Percentiles rank a stretch among this genome's conserved stretches.
phyloP scores from a whole-genome alignment of 2,797 vertebrate species.

The Macroramphosus scolopax region DNA sequence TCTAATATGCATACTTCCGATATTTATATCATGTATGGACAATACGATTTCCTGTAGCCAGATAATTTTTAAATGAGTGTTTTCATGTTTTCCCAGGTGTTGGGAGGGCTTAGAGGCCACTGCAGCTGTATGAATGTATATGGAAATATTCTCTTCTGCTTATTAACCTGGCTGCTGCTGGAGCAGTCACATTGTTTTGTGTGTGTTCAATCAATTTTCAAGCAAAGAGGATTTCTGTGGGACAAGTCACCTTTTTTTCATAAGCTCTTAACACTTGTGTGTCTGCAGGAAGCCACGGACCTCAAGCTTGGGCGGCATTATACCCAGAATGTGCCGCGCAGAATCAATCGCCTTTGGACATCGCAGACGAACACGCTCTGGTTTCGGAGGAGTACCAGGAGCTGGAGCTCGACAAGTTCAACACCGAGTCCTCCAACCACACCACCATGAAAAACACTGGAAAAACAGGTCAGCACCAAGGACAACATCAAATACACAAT shows the following conservation, averaged over 20 bases:
- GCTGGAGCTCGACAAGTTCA: constrained; percentile 89
- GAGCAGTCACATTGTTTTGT: constrained; percentile 15
- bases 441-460: constrained; percentile 99
- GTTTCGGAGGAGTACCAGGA: constrained; percentile 89
- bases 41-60: constrained; percentile 34
- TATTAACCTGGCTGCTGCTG: constrained; percentile 15
- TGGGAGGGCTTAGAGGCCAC: too few species aligned
- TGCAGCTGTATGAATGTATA: too few species aligned
- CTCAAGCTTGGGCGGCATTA: constrained; percentile 86
- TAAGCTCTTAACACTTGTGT: constrained; percentile 35
- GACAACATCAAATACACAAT: too few species aligned
- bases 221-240: constrained; percentile 17
- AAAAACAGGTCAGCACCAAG: constrained; percentile 86
- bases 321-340: constrained; percentile 87
- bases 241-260: constrained; percentile 11
- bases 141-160: constrained; percentile 39
- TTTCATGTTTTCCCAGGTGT: constrained; percentile 49
- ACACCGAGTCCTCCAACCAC: constrained; percentile 92
- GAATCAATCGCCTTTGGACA: constrained; percentile 94
- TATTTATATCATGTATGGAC: constrained; percentile 30
- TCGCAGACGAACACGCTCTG: constrained; percentile 82
- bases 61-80: constrained; percentile 54
- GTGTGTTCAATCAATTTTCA: constrained; percentile 15
- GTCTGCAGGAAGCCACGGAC: constrained; percentile 86
- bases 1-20: constrained; percentile 28